Evolutionary conservation across 2,113 vertebrate species (phyloP), one percentile per base, ranked within the genome.

Genomic region (Aleadryas rufinucha): DNA sequence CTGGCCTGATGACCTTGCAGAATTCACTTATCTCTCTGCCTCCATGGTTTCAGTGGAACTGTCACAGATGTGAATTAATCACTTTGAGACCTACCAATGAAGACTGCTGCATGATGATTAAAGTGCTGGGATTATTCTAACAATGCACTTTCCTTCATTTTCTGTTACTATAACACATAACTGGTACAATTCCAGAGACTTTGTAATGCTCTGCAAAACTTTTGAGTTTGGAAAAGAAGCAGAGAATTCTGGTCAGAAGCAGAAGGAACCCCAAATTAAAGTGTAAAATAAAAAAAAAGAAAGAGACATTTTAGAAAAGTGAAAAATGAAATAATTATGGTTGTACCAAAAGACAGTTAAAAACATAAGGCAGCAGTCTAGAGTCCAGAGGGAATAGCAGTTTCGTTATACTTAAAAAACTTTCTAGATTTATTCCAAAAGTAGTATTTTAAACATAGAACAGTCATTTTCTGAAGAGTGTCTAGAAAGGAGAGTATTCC

Each of bases 291-390:
- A 69, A 47, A 13, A 59, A 60, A 23, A 19, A 0, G 15, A 81
- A 57, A 20, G 3, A 57, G 28, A 68, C 10, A 41, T 60, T 84
- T 88, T 56, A 64, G 74, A 28, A 84, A 87, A 66, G 30, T 26
- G 65, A 69, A 87, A 87, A 49, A 80, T 87, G 14, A 93, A 89
- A 65, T 49, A 77, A 56, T 53, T 45, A 54, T 0, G 1, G 28
- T 33, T 71, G 24, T 42, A 85, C 31, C 18, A 87, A 49, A 91
- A 76, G 37, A 53, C 21, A 60, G 35, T 39, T 83, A 75, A 95
- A 97, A 95, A 70, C 75, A 87, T 86, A 92, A n/a, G 10, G 50
- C 16, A 83, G 23, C 30, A 76, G 16, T 16, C 26, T 42, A 94
- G 24, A 93, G 44, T n/a, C 45, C 56, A 68, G 31, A 87, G 71